phyloP scores from a whole-genome alignment of 64 coral and sea anemone species.

The Pocillopora damicornis region DNA sequence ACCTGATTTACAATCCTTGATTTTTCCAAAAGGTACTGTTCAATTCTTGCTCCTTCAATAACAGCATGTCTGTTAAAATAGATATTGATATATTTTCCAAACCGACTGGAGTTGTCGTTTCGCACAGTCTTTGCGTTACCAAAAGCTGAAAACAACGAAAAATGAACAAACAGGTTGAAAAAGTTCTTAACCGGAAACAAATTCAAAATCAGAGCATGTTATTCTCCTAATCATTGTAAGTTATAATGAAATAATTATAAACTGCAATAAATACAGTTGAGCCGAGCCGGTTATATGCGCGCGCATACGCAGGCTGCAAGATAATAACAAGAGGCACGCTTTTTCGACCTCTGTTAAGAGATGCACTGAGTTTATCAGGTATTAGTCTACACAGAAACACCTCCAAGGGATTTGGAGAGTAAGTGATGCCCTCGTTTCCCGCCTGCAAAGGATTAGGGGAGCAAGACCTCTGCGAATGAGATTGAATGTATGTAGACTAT shows the following conservation, averaged over 20 bases:
- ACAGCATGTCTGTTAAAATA: conserved; percentile 69
- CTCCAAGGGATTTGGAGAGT: too few relatives aligned
- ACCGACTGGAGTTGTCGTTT: conserved; percentile 90
- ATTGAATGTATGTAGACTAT: not conserved
- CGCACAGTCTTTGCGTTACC: conserved; percentile 86
- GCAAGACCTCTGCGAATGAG: too few relatives aligned
- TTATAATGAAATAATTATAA: not conserved
- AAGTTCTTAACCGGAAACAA: not conserved
- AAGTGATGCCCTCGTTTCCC: too few relatives aligned
- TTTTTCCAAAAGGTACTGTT: conserved; percentile 85
- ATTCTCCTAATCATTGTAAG: not conserved
- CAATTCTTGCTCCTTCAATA: conserved; percentile 85
- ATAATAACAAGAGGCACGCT: too few relatives aligned
- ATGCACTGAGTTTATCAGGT: too few relatives aligned
- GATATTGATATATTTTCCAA: conserved; percentile 91
- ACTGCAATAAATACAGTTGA: not conserved
- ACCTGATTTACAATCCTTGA: conserved; percentile 89
- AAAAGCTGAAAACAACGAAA: conserved; percentile 50
- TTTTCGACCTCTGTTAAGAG: too few relatives aligned
- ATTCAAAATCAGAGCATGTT: not conserved
- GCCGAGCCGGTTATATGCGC: too few relatives aligned
- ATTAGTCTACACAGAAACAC: too few relatives aligned
- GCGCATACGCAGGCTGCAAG: too few relatives aligned
- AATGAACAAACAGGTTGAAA: not conserved
- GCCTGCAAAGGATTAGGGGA: too few relatives aligned